phyloP scores from a whole-genome alignment of 2,888 invertebrate genomes.

The Apeira syringaria region DNA sequence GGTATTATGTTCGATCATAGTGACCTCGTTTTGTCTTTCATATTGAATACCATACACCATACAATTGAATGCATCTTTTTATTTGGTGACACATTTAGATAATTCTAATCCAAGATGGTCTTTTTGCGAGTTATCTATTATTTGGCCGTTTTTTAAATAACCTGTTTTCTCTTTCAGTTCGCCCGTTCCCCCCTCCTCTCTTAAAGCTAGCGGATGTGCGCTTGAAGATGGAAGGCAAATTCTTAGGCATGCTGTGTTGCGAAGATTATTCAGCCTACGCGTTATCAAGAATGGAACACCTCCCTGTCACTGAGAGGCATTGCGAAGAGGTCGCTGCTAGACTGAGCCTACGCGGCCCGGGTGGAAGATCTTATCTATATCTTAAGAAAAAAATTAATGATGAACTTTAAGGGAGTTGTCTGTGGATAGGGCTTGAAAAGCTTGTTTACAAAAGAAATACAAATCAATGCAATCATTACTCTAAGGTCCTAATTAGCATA shows the following conservation, averaged over 20 bases:
- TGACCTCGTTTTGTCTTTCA: no score
- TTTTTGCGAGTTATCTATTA: no score
- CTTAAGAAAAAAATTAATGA: conserved; percentile 37
- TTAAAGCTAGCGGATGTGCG: conserved; percentile 60
- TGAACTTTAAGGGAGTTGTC: conserved; percentile 37
- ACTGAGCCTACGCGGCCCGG: conserved; percentile 45
- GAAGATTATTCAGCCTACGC: conserved; percentile 62
- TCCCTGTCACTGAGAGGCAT: conserved; percentile 54
- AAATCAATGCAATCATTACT: no score
- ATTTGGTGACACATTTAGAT: no score
- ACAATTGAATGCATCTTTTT: no score
- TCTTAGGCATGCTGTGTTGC: conserved; percentile 67
- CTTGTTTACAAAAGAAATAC: no score
- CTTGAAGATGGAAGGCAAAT: conserved; percentile 55
- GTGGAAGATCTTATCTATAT: conserved; percentile 54
- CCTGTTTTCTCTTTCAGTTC: conserved; percentile 44
- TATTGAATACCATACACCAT: no score
- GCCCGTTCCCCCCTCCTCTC: conserved; percentile 52
- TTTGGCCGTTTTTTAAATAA: not conserved
- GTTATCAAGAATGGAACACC: conserved; percentile 46
- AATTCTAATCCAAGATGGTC: no score
- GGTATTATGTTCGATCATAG: no score
- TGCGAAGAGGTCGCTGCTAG: conserved; percentile 45
- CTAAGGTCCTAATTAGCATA: no score
- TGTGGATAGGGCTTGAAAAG: no score